These are phyloP conservation scores for Tupaia tana DNA, from an alignment of 2,113 vertebrate genomes.

Conservation along the genomic window DNA sequence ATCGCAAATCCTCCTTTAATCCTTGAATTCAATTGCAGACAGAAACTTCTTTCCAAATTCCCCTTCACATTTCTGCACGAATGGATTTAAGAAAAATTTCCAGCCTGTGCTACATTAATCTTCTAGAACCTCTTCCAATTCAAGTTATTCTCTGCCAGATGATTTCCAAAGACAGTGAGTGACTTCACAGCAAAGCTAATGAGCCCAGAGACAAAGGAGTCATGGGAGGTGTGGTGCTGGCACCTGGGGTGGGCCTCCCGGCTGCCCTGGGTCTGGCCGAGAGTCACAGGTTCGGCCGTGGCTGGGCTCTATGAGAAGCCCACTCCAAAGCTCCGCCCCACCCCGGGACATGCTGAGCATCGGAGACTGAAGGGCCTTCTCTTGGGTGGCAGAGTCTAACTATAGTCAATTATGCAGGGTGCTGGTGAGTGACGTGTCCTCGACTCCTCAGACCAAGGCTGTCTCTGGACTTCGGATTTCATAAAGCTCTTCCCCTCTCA, in stretches of 20 bases:
- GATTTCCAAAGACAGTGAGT: background rate
- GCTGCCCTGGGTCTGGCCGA: background rate
- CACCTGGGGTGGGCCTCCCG: background rate
- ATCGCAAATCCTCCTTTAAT: background rate
- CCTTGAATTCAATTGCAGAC: background rate
- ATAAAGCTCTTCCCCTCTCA: background rate
- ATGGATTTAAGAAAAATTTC: background rate
- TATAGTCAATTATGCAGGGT: background rate
- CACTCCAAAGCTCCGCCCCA: background rate
- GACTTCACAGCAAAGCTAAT: background rate
- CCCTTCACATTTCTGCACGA: background rate
- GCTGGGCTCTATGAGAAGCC: background rate
- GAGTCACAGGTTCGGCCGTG: no score
- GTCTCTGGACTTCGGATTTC: background rate
- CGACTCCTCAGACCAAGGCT: background rate
- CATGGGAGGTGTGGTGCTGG: background rate
- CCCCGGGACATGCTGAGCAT: background rate
- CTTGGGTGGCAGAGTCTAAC: background rate
- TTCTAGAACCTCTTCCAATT: constrained; percentile 15
- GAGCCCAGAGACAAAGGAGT: background rate
- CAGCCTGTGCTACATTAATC: background rate
- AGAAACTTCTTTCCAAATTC: background rate
- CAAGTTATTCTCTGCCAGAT: background rate
- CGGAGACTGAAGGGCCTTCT: background rate
- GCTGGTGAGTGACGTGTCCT: background rate